phyloP scores from a whole-genome alignment of 2,888 invertebrate species.

The Gastracanthus pulcherrimus region DNA sequence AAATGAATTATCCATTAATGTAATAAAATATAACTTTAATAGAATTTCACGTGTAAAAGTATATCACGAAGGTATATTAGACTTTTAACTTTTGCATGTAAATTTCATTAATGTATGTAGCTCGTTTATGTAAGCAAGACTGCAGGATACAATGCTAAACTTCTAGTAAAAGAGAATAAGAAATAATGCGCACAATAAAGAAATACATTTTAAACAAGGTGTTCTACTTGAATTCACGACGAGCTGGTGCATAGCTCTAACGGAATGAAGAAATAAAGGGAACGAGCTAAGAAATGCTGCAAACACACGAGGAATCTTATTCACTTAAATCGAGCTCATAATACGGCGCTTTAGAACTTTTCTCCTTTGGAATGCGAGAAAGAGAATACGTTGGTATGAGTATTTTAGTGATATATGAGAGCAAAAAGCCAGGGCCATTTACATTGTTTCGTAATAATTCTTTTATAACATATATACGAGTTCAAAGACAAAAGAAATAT shows the following conservation, averaged over 20 bases:
- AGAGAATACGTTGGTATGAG: conserved; percentile 33
- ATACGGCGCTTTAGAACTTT: conserved; percentile 46
- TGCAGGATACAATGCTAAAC: background rate
- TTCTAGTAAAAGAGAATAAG: background rate
- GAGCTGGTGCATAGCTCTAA: background rate
- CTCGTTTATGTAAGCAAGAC: background rate
- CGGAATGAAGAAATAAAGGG: conserved; percentile 48
- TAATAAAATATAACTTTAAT: too few relatives aligned
- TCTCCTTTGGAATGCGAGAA: conserved; percentile 48
- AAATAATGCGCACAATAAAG: background rate
- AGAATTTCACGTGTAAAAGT: too few relatives aligned
- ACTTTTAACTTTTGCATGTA: background rate
- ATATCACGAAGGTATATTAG: background rate
- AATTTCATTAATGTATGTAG: background rate
- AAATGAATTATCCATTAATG: too few relatives aligned
- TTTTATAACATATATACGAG: conserved; percentile 15
- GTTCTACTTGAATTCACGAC: conserved; percentile 36
- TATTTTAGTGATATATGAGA: conserved; percentile 48
- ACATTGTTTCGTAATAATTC: conserved; percentile 56
- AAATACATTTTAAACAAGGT: conserved; percentile 4
- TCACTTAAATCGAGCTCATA: conserved; percentile 52
- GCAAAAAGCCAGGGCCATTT: conserved; percentile 41
- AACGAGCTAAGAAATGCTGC: conserved; percentile 44
- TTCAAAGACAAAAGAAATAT: conserved; percentile 48
- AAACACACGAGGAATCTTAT: conserved; percentile 50